Conservation (phyloP, 53 echinoderm and acorn worm species). For the Glandiceps talaboti region DNA sequence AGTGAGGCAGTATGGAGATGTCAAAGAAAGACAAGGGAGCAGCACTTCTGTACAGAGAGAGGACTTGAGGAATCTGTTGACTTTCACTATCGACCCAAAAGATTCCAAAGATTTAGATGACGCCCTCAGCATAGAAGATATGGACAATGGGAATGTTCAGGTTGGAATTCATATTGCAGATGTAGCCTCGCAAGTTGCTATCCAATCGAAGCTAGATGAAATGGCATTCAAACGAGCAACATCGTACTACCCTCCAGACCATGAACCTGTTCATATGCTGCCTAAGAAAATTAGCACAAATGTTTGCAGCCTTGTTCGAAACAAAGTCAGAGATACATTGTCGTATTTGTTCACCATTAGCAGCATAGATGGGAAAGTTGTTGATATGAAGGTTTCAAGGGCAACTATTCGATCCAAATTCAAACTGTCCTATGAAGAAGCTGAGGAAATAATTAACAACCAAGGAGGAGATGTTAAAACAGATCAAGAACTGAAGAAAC, state of each 20-base stretch:
- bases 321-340: slow-evolving; percentile 45
- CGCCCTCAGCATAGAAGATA: slow-evolving; percentile 51
- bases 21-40: background rate
- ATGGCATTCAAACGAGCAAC: slow-evolving; percentile 62
- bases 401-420: slow-evolving; percentile 45
- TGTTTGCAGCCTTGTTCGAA: slow-evolving; percentile 54
- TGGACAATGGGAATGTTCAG: slow-evolving; percentile 22
- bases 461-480: background rate
- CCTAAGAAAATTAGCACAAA: slow-evolving; percentile 45
- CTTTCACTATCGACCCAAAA: slow-evolving; percentile 81
- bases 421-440: slow-evolving; percentile 56
- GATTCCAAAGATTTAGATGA: slow-evolving; percentile 56
- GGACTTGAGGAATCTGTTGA: slow-evolving; percentile 29
- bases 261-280: slow-evolving; percentile 53
- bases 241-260: slow-evolving; percentile 45
- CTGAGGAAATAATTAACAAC: slow-evolving; percentile 44
- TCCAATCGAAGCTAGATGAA: slow-evolving; percentile 40
- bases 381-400: slow-evolving; percentile 20
- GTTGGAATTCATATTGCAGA: slow-evolving; percentile 82
- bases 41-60: slow-evolving; percentile 8
- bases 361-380: slow-evolving; percentile 27
- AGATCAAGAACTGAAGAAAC: slow-evolving; percentile 5
- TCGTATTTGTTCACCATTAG: slow-evolving; percentile 54
- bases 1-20: slow-evolving; percentile 2
- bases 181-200: slow-evolving; percentile 55